Conservation (phyloP, 2,797 vertebrate species). For the Crenuchus spilurus region DNA sequence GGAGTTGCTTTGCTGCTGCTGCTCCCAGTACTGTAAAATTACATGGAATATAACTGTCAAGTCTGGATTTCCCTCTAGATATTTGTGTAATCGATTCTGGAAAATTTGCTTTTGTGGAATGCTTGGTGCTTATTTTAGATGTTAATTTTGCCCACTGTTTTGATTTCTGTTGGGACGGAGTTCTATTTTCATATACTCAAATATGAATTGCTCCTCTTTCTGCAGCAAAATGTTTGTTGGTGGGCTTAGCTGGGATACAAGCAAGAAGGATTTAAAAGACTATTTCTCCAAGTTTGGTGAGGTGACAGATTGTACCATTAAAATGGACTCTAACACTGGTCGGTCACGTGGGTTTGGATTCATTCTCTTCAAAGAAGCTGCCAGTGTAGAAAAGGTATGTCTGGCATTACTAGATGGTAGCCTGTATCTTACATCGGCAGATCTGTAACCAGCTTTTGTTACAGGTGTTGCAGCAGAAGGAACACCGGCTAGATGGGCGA, state of each 20-base stretch:
- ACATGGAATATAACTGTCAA: too few relatives aligned
- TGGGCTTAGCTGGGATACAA: slow-evolving; percentile 98
- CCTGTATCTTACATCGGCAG: background rate
- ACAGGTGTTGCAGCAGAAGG: slow-evolving; percentile 94
- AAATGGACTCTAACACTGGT: slow-evolving; percentile 95
- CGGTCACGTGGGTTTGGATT: slow-evolving; percentile 96
- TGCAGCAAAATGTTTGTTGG: slow-evolving; percentile 98
- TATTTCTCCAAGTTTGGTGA: slow-evolving; percentile 97
- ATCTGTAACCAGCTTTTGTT: background rate
- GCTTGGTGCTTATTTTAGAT: too few relatives aligned
- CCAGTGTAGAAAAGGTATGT: slow-evolving; percentile 90
- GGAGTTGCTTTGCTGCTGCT: too few relatives aligned
- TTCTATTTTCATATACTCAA: too few relatives aligned
- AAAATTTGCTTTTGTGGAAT: too few relatives aligned
- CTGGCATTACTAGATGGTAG: too few relatives aligned
- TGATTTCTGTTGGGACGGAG: too few relatives aligned
- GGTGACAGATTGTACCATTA: slow-evolving; percentile 97
- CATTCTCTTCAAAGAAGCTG: slow-evolving; percentile 93
- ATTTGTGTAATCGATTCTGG: too few relatives aligned
- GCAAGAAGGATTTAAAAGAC: slow-evolving; percentile 98
- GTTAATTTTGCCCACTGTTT: too few relatives aligned
- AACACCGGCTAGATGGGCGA: slow-evolving; percentile 93
- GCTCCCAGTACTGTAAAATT: too few relatives aligned
- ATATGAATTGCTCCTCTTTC: background rate
- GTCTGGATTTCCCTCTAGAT: too few relatives aligned